Evolutionary conservation across 2,113 vertebrate genomes (phyloP).

Genomic region (Toxotes jaculatrix): DNA sequence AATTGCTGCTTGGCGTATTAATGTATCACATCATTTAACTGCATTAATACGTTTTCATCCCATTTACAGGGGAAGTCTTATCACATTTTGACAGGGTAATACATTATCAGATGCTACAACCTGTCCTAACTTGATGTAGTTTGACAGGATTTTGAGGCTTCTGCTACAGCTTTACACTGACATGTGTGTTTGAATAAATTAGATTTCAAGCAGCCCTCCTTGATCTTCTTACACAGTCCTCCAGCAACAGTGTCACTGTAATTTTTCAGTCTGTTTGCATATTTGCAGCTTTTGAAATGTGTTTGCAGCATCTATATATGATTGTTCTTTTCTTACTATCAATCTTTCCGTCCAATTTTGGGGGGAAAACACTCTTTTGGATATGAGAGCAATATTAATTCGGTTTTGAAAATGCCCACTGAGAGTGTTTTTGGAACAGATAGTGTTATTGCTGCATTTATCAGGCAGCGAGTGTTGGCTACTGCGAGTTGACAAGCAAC

Average conservation of each 20-base stretch:
- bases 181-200: constrained; percentile 34
- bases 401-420: constrained; percentile 3
- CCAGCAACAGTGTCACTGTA: neutral
- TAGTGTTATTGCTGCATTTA: constrained; percentile 23
- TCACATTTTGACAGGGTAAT: constrained; percentile 18
- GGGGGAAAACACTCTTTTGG: neutral
- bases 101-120: constrained; percentile 25
- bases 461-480: constrained; percentile 6
- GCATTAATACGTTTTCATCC: constrained; percentile 12
- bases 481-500: constrained; percentile 35
- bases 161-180: neutral
- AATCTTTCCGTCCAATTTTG: neutral
- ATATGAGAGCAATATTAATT: constrained; percentile 10
- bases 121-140: constrained; percentile 3
- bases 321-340: neutral
- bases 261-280: neutral
- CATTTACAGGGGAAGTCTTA: constrained; percentile 1
- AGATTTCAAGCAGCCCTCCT: constrained; percentile 3
- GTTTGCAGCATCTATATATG: neutral
- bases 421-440: constrained; percentile 4
- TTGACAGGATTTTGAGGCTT: constrained; percentile 19
- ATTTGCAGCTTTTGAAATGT: neutral
- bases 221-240: constrained; percentile 10
- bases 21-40: constrained; percentile 22
- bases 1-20: neutral